Evolutionary conservation across 2,888 invertebrate species (phyloP), one percentile per base, ranked within the genome.

Genomic region (Aplocera efformata): DNA sequence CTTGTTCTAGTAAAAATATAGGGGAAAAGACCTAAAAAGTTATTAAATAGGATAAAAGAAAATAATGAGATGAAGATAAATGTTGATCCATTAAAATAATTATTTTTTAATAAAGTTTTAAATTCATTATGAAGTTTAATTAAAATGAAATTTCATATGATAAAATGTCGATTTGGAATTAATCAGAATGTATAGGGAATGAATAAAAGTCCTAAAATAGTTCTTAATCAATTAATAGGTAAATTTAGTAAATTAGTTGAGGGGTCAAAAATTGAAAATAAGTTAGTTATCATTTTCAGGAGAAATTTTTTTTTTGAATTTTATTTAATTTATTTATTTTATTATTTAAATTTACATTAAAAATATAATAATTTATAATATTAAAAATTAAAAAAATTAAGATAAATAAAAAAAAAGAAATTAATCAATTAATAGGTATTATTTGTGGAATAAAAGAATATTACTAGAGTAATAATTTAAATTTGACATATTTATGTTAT

Each of bases 1-100:
- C 92, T 92, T 47, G 92, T 90, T 56, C 90, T 86, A 20, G 92
- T 92, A 79, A 93, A 94, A 79, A 93, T 91, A 82, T 92, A 93
- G 0, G 93, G 92, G 1, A 93, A 91, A 82, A 94, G 66, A 0
- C 92, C 92, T 84, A 92, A 67, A 60, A 93, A 90, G 85, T 93
- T 93, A 88, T 91, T 92, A 72, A 91, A 83, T 75, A 92, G 56
- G 75, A 93, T 84, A 67, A 91, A 79, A 26, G 78, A 66, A 72
- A 92, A 92, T 71, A 91, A 61, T 1, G 88, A 79, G 58, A 90
- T 82, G 76, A 91, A 90, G 64, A 90, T 86, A 58, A 90, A 79
- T 13, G 89, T 83, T 58, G 79, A 83, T 57, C 90, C 89, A 65
- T 80, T 77, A 63, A 72, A 73, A 10, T 72, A 72, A 47, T 78